Evolutionary conservation across 2,888 invertebrate genomes (phyloP).

Genomic region (Tanytarsus gracilentus): DNA sequence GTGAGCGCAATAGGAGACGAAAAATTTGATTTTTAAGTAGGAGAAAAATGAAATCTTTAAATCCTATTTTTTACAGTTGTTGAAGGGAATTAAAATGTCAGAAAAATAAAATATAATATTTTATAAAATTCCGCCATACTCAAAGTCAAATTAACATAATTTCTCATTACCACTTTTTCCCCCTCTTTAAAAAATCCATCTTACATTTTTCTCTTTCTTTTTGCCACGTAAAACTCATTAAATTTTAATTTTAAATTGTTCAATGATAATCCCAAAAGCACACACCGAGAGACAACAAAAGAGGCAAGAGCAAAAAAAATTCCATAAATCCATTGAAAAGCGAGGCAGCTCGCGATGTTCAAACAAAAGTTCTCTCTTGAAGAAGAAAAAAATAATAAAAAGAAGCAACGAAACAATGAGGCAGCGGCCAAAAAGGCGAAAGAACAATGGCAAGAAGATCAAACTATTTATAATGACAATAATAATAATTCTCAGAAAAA

Average conservation of each 20-base stretch:
- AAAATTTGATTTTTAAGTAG: too few species aligned
- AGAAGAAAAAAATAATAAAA: background rate
- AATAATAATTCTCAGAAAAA: slow-evolving; percentile 10
- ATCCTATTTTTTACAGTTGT: too few species aligned
- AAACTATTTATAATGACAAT: slow-evolving; percentile 15
- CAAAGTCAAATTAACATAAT: background rate
- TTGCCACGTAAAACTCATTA: too few species aligned
- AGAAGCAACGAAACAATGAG: background rate
- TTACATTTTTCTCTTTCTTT: too few species aligned
- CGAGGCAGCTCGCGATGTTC: too few species aligned
- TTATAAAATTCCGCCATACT: too few species aligned
- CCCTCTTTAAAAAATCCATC: too few species aligned
- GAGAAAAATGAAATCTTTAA: too few species aligned
- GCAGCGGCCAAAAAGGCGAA: background rate
- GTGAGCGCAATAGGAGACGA: too few species aligned
- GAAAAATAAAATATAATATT: too few species aligned
- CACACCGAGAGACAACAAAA: background rate
- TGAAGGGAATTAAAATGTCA: too few species aligned
- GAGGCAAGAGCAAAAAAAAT: background rate
- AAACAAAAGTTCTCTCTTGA: slow-evolving; percentile 1
- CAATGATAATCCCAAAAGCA: background rate
- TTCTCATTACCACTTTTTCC: background rate
- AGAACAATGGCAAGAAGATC: slow-evolving; percentile 10
- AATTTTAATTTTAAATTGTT: slow-evolving; percentile 3
- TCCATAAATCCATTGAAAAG: background rate